Evolutionary conservation across 2,888 invertebrate species (phyloP).

Genomic region (Melanostoma mellinum): DNA sequence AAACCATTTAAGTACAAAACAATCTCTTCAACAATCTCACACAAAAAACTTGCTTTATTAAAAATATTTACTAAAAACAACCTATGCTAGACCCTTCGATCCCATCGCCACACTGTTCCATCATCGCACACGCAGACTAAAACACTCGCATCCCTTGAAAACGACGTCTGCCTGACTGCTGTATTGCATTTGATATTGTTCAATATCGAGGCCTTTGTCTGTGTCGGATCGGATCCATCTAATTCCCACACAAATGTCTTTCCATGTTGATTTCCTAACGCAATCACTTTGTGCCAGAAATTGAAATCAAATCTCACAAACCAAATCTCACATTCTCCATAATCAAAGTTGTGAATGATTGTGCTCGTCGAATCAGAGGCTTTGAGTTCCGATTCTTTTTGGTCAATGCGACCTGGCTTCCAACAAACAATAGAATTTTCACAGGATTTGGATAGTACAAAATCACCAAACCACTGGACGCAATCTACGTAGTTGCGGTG

Average conservation of each 20-base stretch:
- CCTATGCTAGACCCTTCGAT: conserved; percentile 81
- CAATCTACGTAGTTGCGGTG: conserved; percentile 99
- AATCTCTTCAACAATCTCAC: conserved; percentile 16
- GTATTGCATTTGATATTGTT: conserved; percentile 93
- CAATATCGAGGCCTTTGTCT: conserved; percentile 89
- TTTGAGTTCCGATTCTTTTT: conserved; percentile 86
- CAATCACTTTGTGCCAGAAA: conserved; percentile 94
- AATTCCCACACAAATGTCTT: conserved; percentile 97
- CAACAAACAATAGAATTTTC: conserved; percentile 98
- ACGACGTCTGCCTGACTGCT: conserved; percentile 95
- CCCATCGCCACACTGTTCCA: conserved; percentile 98
- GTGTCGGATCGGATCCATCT: conserved; percentile 92
- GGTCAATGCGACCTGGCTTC: conserved; percentile 95
- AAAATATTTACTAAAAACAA: conserved; percentile 14
- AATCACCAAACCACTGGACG: conserved; percentile 97
- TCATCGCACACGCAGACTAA: conserved; percentile 98
- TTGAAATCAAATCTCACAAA: conserved; percentile 97
- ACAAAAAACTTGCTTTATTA: conserved; percentile 41
- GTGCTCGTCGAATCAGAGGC: conserved; percentile 91
- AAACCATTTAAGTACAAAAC: no score
- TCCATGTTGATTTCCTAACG: conserved; percentile 97
- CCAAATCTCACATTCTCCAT: conserved; percentile 98
- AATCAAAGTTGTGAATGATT: conserved; percentile 94
- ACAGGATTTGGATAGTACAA: conserved; percentile 97
- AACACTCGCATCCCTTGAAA: conserved; percentile 93